Evolutionary conservation across 2,113 vertebrate genomes (phyloP).

Genomic region (Thinocorus orbignyianus): DNA sequence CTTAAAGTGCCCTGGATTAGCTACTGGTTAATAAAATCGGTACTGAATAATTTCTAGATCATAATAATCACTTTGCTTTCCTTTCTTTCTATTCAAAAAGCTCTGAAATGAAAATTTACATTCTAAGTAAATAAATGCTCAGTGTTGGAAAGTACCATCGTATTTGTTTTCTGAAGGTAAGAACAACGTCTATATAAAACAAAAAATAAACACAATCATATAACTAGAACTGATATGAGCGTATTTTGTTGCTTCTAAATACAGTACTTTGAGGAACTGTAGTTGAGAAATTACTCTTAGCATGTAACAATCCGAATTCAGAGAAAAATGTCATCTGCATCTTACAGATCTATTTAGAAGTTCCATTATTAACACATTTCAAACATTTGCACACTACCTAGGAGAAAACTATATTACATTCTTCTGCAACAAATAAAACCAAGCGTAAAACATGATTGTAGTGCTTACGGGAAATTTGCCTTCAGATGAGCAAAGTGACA

Average conservation of each 20-base stretch:
- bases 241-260: background rate
- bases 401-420: background rate
- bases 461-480: background rate
- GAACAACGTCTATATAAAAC: background rate
- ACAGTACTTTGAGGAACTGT: background rate
- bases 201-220: background rate
- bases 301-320: background rate
- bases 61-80: background rate
- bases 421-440: background rate
- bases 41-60: background rate
- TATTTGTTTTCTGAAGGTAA: background rate
- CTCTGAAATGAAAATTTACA: background rate
- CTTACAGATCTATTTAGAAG: background rate
- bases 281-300: background rate
- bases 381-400: background rate
- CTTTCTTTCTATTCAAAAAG: background rate
- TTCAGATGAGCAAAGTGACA: background rate
- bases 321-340: background rate
- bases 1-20: background rate
- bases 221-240: background rate
- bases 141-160: background rate
- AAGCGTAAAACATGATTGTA: background rate
- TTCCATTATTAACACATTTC: background rate
- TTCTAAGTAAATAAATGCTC: background rate
- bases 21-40: background rate